These are phyloP conservation scores for Drosophila neotestacea DNA, from an alignment of 2,888 invertebrate genomes.

Conservation along the genomic window DNA sequence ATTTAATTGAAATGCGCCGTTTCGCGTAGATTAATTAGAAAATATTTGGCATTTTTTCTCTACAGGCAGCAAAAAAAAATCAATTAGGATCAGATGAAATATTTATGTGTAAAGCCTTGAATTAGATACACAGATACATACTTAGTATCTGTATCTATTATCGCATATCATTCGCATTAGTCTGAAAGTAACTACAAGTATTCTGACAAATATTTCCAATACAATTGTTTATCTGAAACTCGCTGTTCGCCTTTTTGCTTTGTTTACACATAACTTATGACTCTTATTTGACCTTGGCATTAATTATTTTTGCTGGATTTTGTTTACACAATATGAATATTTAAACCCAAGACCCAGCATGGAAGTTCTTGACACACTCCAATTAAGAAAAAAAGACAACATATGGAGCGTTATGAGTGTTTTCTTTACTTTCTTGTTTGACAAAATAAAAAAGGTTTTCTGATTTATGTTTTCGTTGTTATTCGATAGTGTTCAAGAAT, in stretches of 20 bases:
- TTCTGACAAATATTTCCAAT: conserved; percentile 7
- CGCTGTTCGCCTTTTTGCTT: conserved; percentile 28
- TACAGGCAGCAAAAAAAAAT: conserved; percentile 26
- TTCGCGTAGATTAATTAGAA: conserved; percentile 50
- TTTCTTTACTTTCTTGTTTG: conserved; percentile 13
- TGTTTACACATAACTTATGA: conserved; percentile 33
- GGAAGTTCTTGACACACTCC: conserved; percentile 71
- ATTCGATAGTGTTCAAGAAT: conserved; percentile 27
- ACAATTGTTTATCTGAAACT: conserved; percentile 54
- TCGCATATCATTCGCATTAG: neutral
- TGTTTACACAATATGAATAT: conserved; percentile 50
- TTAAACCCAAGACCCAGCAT: conserved; percentile 34
- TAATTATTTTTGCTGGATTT: conserved; percentile 52
- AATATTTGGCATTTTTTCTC: conserved; percentile 53
- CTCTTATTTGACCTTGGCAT: conserved; percentile 66
- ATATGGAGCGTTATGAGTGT: conserved; percentile 2
- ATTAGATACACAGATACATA: neutral
- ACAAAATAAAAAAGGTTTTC: conserved; percentile 21
- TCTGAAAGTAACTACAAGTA: neutral
- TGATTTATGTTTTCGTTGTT: conserved; percentile 22
- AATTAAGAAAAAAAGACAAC: conserved; percentile 20
- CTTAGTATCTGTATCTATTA: conserved; percentile 4
- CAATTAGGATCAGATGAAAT: conserved; percentile 47
- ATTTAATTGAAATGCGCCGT: conserved; percentile 44
- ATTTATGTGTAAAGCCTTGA: conserved; percentile 18